Percentiles rank a stretch among this genome's conserved stretches.
These are phyloP conservation scores for Beroe forskalii DNA, from an alignment of 37 sponge, comb jelly and placozoan species.

Conservation along the genomic window DNA sequence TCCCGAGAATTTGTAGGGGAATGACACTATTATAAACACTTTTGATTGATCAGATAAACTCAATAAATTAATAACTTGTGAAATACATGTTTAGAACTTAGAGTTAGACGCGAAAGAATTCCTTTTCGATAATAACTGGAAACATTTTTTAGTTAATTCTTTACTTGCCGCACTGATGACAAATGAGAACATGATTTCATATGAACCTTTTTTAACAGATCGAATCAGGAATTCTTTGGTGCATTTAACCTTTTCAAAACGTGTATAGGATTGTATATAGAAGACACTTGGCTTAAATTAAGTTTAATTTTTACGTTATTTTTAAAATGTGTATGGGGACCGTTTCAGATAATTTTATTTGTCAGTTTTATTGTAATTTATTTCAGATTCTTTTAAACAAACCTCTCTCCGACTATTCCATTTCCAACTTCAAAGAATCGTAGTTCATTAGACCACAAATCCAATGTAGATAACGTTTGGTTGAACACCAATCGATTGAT, in stretches of 20 bases:
- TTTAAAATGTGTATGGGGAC: constrained; percentile 11
- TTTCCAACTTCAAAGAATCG: too few species aligned
- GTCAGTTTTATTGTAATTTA: constrained; percentile 64
- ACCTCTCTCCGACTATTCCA: neutral
- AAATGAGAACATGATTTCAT: too few species aligned
- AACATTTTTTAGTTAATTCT: too few species aligned
- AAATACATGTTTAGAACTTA: neutral
- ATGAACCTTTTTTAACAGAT: too few species aligned
- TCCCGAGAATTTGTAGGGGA: neutral
- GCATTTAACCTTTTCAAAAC: too few species aligned
- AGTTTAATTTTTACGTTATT: constrained; percentile 31
- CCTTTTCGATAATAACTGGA: too few species aligned
- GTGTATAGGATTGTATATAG: too few species aligned
- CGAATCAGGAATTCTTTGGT: too few species aligned
- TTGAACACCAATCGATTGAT: too few species aligned
- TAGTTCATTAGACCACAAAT: too few species aligned
- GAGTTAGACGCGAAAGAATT: neutral
- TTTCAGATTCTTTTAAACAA: constrained; percentile 47
- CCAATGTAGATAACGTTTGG: too few species aligned
- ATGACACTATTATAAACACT: neutral
- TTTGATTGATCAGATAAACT: neutral
- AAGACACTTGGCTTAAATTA: constrained; percentile 44
- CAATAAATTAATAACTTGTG: neutral
- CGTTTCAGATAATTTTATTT: constrained; percentile 46
- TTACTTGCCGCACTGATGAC: too few species aligned